phyloP scores from a whole-genome alignment of 2,113 vertebrate species.

The Tupaia chinensis region DNA sequence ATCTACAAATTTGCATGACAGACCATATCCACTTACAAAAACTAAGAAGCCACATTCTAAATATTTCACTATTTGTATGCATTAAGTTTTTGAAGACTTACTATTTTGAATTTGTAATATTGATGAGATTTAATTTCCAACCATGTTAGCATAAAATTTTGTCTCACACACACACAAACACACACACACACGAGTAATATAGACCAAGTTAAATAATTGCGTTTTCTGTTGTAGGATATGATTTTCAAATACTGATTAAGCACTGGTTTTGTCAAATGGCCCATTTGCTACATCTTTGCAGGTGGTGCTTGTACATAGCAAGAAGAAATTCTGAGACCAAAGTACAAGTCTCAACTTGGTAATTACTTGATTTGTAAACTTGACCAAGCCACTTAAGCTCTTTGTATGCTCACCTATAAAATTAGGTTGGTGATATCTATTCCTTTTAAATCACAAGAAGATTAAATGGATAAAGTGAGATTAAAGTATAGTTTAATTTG shows the following conservation, averaged over 20 bases:
- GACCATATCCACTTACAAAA: neutral
- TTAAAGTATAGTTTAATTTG: neutral
- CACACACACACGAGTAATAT: neutral
- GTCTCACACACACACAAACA: neutral
- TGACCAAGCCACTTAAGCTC: neutral
- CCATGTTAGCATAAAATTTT: neutral
- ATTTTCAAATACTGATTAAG: neutral
- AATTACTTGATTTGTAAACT: neutral
- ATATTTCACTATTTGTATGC: neutral
- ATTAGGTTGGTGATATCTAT: neutral
- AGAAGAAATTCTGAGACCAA: neutral
- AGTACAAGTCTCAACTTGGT: neutral
- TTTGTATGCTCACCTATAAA: neutral
- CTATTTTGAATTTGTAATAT: neutral
- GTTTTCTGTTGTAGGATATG: neutral
- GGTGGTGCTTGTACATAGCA: neutral
- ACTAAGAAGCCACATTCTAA: too few relatives aligned
- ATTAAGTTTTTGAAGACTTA: neutral
- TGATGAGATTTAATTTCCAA: neutral
- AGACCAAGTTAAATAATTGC: neutral
- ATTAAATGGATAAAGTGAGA: neutral
- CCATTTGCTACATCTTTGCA: neutral
- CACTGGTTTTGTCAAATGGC: neutral
- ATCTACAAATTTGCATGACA: neutral
- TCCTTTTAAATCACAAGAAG: neutral